phyloP scores from a whole-genome alignment of 2,888 invertebrate genomes.

The Erebia ligea region DNA sequence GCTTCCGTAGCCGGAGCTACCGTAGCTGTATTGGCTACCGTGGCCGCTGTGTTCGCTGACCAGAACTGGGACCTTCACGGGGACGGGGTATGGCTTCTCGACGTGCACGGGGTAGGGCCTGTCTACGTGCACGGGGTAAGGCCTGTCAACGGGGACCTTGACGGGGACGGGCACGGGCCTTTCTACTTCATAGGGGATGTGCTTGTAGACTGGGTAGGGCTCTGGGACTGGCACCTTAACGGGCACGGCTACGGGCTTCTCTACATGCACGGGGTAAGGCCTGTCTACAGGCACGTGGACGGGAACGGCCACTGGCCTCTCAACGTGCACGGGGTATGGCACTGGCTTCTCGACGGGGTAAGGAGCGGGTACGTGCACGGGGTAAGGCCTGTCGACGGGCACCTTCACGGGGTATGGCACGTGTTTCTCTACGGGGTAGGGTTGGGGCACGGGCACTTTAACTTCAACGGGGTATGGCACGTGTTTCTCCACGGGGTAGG shows the following conservation, averaged over 20 bases:
- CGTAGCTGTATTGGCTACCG: constrained; percentile 36
- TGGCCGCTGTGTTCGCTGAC: constrained; percentile 59
- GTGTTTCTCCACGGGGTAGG: constrained; percentile 90
- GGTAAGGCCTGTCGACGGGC: constrained; percentile 87
- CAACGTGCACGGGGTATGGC: constrained; percentile 84
- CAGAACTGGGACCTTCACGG: constrained; percentile 79
- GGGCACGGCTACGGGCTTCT: constrained; percentile 78
- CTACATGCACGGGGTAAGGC: constrained; percentile 82
- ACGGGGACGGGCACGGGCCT: constrained; percentile 85
- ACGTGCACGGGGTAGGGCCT: constrained; percentile 74
- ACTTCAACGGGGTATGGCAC: constrained; percentile 88
- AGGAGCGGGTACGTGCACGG: constrained; percentile 86
- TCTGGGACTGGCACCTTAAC: constrained; percentile 84
- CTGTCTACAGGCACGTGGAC: constrained; percentile 86
- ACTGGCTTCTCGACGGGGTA: constrained; percentile 85
- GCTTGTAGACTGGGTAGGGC: constrained; percentile 86
- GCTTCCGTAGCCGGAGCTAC: neutral
- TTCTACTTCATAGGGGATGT: constrained; percentile 84
- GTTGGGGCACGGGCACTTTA: constrained; percentile 89
- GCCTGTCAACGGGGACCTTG: constrained; percentile 86
- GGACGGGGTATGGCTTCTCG: constrained; percentile 83
- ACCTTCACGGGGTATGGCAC: constrained; percentile 87
- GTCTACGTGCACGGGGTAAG: constrained; percentile 83
- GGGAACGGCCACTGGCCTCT: constrained; percentile 85
- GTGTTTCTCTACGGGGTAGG: constrained; percentile 87